Conservation (phyloP, 2,888 invertebrate genomes). For the Micropterix aruncella region DNA sequence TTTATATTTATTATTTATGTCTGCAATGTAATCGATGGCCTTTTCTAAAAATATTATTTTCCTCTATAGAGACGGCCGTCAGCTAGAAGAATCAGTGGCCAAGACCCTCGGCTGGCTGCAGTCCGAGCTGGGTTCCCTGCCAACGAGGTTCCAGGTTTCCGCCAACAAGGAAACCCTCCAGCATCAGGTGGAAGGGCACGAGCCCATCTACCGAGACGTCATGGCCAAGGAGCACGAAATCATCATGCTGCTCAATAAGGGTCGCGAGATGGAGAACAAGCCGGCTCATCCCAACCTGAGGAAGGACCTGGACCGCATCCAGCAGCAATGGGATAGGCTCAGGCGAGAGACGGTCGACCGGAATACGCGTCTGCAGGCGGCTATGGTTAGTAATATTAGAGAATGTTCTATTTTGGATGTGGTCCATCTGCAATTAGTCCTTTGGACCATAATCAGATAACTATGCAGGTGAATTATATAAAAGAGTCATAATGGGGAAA, state of each 20-base stretch:
- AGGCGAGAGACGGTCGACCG: constrained; percentile 79
- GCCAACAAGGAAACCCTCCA: constrained; percentile 72
- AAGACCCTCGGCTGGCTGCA: constrained; percentile 84
- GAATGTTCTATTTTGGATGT: neutral
- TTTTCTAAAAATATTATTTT: constrained; percentile 11
- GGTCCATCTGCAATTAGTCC: neutral
- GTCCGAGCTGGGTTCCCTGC: constrained; percentile 60
- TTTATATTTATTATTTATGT: too few species aligned
- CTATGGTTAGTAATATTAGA: constrained; percentile 44
- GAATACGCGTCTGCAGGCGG: constrained; percentile 74
- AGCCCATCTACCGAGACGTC: constrained; percentile 79
- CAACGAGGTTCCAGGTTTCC: constrained; percentile 70
- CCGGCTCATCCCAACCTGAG: constrained; percentile 30
- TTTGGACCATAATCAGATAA: too few species aligned
- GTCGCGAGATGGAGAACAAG: constrained; percentile 44
- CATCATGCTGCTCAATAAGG: constrained; percentile 87
- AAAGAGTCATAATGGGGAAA: too few species aligned
- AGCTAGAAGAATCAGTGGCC: constrained; percentile 79
- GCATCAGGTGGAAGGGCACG: constrained; percentile 78
- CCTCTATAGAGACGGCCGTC: constrained; percentile 60
- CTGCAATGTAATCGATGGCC: too few species aligned
- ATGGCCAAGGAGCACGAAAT: constrained; percentile 85
- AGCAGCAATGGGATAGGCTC: constrained; percentile 84
- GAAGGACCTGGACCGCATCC: constrained; percentile 74
- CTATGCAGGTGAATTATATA: too few species aligned